A percentile compares a stretch with the other conserved stretches of the same genome.
Conservation (phyloP, 2,797 vertebrate genomes). For the Sebastes matsubarae region DNA sequence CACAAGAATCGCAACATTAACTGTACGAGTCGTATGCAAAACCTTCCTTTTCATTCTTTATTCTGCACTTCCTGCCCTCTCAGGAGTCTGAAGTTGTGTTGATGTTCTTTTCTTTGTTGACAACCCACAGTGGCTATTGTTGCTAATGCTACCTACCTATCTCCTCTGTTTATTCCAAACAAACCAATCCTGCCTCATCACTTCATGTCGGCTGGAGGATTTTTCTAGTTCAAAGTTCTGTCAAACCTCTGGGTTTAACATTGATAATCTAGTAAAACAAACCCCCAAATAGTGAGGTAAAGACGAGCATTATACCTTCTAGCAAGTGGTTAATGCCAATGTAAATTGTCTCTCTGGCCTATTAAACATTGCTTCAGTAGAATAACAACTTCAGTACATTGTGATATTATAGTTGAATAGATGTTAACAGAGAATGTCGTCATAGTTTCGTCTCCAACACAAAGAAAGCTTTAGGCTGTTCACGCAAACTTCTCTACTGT, state of each 20-base stretch:
- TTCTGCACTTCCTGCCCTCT: neutral
- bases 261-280: neutral
- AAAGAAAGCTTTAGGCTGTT: constrained; percentile 28
- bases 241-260: neutral
- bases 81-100: neutral
- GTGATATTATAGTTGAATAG: neutral
- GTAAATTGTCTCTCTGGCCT: neutral
- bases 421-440: neutral
- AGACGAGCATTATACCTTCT: neutral
- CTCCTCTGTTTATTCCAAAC: neutral
- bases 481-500: neutral
- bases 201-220: neutral
- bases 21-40: neutral
- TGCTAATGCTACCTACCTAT: too few relatives aligned
- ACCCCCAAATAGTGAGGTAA: neutral
- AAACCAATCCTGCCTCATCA: neutral
- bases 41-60: neutral
- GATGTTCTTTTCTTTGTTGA: neutral
- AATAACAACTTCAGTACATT: neutral
- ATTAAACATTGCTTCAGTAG: neutral
- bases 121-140: neutral
- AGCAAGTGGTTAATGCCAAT: neutral
- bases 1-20: neutral
- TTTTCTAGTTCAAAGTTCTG: neutral
- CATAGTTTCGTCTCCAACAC: constrained; percentile 16